A percentile compares a stretch with the other conserved stretches of the same genome.
These are phyloP conservation scores for Junco hyemalis DNA, from an alignment of 2,113 vertebrate species.

Conservation along the genomic window DNA sequence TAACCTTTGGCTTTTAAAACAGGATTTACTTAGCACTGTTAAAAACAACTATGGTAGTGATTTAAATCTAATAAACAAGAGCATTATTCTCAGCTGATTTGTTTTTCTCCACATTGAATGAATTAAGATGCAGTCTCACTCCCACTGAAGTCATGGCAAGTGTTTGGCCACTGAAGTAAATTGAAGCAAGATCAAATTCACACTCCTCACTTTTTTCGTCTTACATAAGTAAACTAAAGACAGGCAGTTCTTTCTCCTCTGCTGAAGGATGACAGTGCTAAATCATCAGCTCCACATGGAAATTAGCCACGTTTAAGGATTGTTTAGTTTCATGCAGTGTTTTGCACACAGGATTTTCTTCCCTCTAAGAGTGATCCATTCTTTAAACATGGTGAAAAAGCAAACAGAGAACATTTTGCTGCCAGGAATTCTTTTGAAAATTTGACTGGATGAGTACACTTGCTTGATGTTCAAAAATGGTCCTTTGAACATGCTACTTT, in stretches of 20 bases:
- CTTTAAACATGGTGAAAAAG: not conserved
- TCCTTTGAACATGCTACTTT: not conserved
- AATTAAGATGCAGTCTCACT: not conserved
- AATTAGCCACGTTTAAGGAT: not conserved
- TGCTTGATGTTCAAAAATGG: not conserved
- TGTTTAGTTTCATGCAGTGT: not conserved
- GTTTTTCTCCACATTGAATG: not conserved
- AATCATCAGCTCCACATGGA: not conserved
- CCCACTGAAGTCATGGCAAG: not conserved
- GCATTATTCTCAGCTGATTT: not conserved
- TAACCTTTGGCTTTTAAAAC: not conserved
- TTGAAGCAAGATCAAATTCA: not conserved
- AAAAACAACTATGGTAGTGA: not conserved
- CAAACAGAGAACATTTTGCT: not conserved
- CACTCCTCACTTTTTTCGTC: not conserved
- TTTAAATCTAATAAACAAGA: not conserved
- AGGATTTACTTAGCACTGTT: not conserved
- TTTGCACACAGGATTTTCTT: not conserved
- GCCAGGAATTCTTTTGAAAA: not conserved
- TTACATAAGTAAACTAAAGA: not conserved
- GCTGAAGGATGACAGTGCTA: not conserved
- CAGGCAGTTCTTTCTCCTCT: not conserved
- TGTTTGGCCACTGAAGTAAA: not conserved
- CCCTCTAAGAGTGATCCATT: not conserved
- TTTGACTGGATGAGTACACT: not conserved